phyloP scores from a whole-genome alignment of 2,797 vertebrate genomes.

The Sparus aurata region DNA sequence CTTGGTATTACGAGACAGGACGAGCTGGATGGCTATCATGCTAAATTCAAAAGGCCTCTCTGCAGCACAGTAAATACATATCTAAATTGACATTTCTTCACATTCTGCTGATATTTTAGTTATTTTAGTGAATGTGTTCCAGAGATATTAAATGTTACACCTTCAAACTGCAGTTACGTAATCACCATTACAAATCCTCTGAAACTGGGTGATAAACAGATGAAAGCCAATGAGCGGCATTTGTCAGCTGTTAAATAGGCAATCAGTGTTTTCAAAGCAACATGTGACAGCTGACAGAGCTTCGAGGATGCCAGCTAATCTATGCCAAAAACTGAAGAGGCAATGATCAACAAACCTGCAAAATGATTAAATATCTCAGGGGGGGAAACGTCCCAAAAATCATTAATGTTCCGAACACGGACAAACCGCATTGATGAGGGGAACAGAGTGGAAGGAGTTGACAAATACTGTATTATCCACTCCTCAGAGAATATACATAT shows the following conservation, averaged over 20 bases:
- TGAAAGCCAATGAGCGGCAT: slow-evolving; percentile 31
- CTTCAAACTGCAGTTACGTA: not conserved
- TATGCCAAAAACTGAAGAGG: slow-evolving; percentile 25
- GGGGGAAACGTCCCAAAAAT: not conserved
- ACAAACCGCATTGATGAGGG: not conserved
- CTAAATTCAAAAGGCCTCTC: no score
- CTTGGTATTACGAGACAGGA: no score
- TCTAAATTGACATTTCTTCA: no score
- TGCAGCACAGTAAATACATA: no score
- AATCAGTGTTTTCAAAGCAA: slow-evolving; percentile 29
- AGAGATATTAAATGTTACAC: no score
- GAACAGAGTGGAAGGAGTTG: not conserved
- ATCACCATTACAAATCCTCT: slow-evolving; percentile 2
- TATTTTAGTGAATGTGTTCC: no score
- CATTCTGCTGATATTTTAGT: no score
- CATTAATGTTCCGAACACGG: slow-evolving; percentile 11
- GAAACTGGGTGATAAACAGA: not conserved
- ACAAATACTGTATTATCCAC: not conserved
- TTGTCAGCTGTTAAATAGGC: slow-evolving; percentile 30
- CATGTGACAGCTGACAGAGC: slow-evolving; percentile 9
- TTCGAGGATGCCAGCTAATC: slow-evolving; percentile 15
- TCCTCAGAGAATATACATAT: not conserved
- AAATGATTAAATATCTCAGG: slow-evolving; percentile 15
- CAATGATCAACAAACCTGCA: slow-evolving; percentile 15
- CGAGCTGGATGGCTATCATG: no score